Conservation (phyloP, 2,113 vertebrate genomes). For the Melanerpes formicivorus region DNA sequence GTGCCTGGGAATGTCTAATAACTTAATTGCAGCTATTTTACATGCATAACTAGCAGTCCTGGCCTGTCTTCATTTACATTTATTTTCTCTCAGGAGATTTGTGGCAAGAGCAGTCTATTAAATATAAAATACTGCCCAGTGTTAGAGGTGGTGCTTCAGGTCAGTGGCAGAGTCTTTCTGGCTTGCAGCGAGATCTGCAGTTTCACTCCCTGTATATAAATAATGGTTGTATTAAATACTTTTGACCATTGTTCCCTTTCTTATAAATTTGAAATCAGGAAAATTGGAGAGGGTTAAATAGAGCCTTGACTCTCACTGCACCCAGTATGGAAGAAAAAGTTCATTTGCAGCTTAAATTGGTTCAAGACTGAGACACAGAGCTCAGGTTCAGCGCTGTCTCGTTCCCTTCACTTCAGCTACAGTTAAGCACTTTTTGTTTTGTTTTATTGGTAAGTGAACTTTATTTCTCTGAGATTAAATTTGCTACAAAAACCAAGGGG, state of each 20-base stretch:
- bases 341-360: background rate
- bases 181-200: background rate
- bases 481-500: background rate
- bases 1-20: background rate
- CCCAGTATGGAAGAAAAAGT: background rate
- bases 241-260: background rate
- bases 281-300: background rate
- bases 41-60: background rate
- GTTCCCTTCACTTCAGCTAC: slow-evolving; percentile 7
- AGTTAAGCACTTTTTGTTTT: background rate
- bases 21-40: slow-evolving; percentile 37
- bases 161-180: fast-evolving
- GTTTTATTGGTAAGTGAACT: slow-evolving; percentile 18
- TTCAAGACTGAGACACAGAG: background rate
- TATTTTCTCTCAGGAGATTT: background rate
- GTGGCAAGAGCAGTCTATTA: background rate
- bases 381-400: background rate
- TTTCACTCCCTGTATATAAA: background rate
- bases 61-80: background rate
- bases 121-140: background rate
- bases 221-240: background rate
- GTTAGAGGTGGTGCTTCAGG: fast-evolving
- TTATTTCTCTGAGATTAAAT: background rate
- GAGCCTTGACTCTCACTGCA: background rate
- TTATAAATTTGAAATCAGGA: background rate